Evolutionary conservation across 1,140 invertebrate genomes (phyloP).

Genomic region (Magallana angulata): DNA sequence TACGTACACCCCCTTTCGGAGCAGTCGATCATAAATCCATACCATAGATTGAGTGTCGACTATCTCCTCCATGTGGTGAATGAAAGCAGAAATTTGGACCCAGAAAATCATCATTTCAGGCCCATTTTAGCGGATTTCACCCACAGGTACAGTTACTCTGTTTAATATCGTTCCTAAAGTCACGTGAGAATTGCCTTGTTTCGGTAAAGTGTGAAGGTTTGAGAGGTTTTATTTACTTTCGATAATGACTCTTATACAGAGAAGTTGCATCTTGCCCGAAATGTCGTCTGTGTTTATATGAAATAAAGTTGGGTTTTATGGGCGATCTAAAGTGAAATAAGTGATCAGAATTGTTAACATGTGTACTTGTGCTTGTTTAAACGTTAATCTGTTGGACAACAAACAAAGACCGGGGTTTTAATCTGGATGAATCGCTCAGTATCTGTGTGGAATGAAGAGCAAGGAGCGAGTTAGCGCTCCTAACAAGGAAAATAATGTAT

Average conservation of each 20-base stretch:
- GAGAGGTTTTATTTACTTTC: slow-evolving; percentile 35
- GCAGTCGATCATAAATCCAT: slow-evolving; percentile 20
- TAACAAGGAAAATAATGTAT: slow-evolving; percentile 11
- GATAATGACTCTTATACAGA: slow-evolving; percentile 24
- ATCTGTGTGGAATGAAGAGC: not conserved
- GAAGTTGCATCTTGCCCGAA: slow-evolving; percentile 24
- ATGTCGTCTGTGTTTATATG: slow-evolving; percentile 19
- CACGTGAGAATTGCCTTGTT: slow-evolving; percentile 1
- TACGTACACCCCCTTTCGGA: not conserved
- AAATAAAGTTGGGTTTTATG: not conserved
- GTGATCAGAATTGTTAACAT: not conserved
- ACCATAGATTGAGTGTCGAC: slow-evolving; percentile 20
- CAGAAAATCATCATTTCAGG: slow-evolving; percentile 26
- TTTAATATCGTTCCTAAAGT: not conserved
- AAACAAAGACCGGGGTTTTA: slow-evolving; percentile 20
- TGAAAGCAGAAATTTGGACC: slow-evolving; percentile 19
- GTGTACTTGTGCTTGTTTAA: not conserved
- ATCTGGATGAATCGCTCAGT: not conserved
- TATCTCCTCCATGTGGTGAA: slow-evolving; percentile 30
- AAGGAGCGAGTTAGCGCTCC: not conserved
- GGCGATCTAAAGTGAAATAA: not conserved
- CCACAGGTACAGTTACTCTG: not conserved
- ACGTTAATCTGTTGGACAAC: not conserved
- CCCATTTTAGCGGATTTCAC: not conserved
- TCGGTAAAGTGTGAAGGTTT: not conserved